These are phyloP conservation scores for Pituophis catenifer DNA, from an alignment of 2,113 vertebrate genomes.

Conservation along the genomic window DNA sequence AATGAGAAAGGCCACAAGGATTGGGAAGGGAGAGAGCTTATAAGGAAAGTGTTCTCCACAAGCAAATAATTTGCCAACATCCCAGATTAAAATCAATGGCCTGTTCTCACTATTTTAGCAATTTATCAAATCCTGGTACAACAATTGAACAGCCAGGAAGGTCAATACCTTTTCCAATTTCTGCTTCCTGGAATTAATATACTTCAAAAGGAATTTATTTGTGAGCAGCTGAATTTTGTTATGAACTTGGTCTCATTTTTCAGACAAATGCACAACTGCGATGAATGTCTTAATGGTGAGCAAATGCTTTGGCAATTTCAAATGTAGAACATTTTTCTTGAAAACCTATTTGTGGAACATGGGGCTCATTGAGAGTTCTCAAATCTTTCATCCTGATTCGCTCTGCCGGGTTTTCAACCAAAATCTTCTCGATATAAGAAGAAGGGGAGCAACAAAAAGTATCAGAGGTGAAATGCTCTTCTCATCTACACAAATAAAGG, in stretches of 20 bases:
- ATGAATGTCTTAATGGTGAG: neutral
- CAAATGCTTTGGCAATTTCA: neutral
- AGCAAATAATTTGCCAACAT: neutral
- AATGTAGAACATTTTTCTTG: neutral
- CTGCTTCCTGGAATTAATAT: neutral
- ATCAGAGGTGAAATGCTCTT: neutral
- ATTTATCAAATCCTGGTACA: neutral
- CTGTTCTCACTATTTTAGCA: neutral
- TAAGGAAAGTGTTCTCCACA: neutral
- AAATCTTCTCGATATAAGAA: neutral
- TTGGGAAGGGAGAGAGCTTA: neutral
- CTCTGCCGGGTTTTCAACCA: neutral
- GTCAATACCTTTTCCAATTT: neutral
- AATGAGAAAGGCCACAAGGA: neutral
- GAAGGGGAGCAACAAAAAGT: neutral
- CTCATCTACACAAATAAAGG: neutral
- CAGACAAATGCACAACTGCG: neutral
- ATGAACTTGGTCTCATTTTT: neutral
- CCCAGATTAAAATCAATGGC: neutral
- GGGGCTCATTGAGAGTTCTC: neutral
- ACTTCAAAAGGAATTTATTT: neutral
- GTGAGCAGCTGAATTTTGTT: neutral
- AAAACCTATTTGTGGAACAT: neutral
- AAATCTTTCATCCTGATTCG: neutral
- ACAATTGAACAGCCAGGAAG: neutral